Percentiles rank a stretch among this genome's conserved stretches.
phyloP scores from a whole-genome alignment of 2,888 invertebrate genomes.

The Tinea pellionella region DNA sequence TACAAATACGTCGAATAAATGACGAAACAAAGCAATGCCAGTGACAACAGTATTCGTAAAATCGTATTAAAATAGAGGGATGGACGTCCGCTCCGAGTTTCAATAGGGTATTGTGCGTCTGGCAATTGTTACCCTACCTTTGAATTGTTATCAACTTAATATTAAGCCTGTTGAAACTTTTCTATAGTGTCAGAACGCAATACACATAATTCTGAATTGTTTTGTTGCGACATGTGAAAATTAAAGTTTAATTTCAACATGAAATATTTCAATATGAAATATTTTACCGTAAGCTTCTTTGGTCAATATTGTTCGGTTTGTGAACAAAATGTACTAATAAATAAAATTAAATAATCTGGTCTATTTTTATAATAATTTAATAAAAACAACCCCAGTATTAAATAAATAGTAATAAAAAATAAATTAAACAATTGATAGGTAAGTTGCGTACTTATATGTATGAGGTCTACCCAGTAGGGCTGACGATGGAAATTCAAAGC shows the following conservation, averaged over 20 bases:
- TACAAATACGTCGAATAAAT: neutral
- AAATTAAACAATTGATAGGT: too few relatives aligned
- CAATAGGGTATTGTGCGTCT: constrained; percentile 13
- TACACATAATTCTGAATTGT: constrained; percentile 4
- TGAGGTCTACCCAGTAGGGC: too few relatives aligned
- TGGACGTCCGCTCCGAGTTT: neutral
- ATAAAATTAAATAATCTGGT: too few relatives aligned
- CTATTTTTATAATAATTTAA: too few relatives aligned
- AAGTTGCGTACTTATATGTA: too few relatives aligned
- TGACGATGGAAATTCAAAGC: too few relatives aligned
- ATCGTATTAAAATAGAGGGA: constrained; percentile 13
- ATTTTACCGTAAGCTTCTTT: neutral
- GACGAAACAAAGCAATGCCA: constrained; percentile 2
- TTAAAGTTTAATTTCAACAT: neutral
- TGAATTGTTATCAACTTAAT: constrained; percentile 12
- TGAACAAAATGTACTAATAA: too few relatives aligned
- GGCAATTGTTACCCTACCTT: constrained; percentile 12
- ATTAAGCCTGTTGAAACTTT: constrained; percentile 9
- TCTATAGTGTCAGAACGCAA: neutral
- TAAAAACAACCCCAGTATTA: too few relatives aligned
- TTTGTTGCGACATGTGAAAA: neutral
- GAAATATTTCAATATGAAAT: neutral
- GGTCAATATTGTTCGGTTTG: too few relatives aligned
- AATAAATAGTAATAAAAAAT: too few relatives aligned
- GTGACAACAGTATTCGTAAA: constrained; percentile 12